phyloP scores from a whole-genome alignment of 2,888 invertebrate genomes.

The Epinotia ramella region DNA sequence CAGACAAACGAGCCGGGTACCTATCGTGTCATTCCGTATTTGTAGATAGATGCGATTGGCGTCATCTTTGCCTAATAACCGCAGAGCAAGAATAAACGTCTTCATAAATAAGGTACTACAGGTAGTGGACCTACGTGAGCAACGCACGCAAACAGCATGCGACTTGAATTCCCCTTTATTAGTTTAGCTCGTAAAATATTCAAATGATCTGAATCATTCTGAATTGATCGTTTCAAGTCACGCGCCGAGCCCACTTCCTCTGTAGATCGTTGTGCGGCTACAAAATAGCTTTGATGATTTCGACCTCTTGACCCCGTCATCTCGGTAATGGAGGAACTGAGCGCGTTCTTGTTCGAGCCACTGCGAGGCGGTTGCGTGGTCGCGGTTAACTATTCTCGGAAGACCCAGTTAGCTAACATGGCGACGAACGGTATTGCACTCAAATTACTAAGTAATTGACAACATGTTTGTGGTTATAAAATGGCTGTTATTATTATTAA shows the following conservation, averaged over 20 bases:
- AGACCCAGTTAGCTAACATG: slow-evolving; percentile 58
- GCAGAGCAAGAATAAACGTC: slow-evolving; percentile 19
- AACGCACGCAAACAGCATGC: slow-evolving; percentile 29
- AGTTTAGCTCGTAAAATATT: slow-evolving; percentile 53
- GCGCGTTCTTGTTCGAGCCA: slow-evolving; percentile 54
- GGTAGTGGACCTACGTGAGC: slow-evolving; percentile 11
- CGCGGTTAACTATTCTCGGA: slow-evolving; percentile 58
- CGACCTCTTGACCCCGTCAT: slow-evolving; percentile 61
- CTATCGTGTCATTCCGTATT: slow-evolving; percentile 59
- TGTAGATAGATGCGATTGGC: slow-evolving; percentile 54
- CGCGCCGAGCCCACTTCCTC: slow-evolving; percentile 53
- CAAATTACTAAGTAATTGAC: slow-evolving; percentile 64
- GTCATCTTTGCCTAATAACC: slow-evolving; percentile 29
- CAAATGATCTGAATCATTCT: slow-evolving; percentile 50
- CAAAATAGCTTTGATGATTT: slow-evolving; percentile 57
- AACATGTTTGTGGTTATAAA: slow-evolving; percentile 35
- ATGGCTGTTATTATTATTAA: slow-evolving; percentile 33
- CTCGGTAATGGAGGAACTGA: slow-evolving; percentile 53
- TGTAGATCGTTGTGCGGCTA: slow-evolving; percentile 49
- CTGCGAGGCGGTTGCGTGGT: slow-evolving; percentile 48
- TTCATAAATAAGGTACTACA: slow-evolving; percentile 25
- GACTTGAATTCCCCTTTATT: slow-evolving; percentile 45
- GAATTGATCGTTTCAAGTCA: slow-evolving; percentile 59
- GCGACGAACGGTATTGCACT: slow-evolving; percentile 60
- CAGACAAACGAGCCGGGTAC: slow-evolving; percentile 63